These are phyloP conservation scores for Pogonocherus hispidulus DNA, from an alignment of 2,888 invertebrate genomes.

Conservation along the genomic window DNA sequence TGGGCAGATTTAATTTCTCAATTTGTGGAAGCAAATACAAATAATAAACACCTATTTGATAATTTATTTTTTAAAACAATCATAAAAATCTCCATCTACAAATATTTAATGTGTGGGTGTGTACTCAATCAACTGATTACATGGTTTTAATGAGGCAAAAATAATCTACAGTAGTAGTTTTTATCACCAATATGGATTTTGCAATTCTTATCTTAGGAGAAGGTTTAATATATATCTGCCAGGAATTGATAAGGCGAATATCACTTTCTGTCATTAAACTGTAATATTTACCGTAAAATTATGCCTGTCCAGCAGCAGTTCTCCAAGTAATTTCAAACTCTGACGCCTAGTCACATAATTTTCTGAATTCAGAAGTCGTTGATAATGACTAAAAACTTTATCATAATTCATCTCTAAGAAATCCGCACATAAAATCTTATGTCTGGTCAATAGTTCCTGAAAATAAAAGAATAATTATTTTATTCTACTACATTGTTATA, in stretches of 20 bases:
- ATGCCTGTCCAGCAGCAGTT: slow-evolving; percentile 96
- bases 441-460: slow-evolving; percentile 92
- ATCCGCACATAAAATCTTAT: slow-evolving; percentile 96
- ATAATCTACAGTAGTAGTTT: not conserved
- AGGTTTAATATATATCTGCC: not conserved
- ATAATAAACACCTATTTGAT: no score
- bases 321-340: slow-evolving; percentile 97
- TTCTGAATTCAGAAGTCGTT: slow-evolving; percentile 96
- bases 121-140: no score
- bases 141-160: no score
- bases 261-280: not conserved
- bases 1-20: no score
- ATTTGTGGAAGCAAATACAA: no score
- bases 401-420: slow-evolving; percentile 99
- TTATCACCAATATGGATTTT: not conserved
- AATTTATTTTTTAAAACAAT: no score
- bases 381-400: slow-evolving; percentile 97
- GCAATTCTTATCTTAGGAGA: not conserved
- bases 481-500: not conserved
- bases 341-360: slow-evolving; percentile 99
- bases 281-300: slow-evolving; percentile 89
- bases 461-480: no score
- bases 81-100: no score
- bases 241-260: slow-evolving; percentile 10
- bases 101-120: no score